Base-by-base conservation (phyloP, 2,113 vertebrate genomes). In the Amphiprion percula region DNA sequence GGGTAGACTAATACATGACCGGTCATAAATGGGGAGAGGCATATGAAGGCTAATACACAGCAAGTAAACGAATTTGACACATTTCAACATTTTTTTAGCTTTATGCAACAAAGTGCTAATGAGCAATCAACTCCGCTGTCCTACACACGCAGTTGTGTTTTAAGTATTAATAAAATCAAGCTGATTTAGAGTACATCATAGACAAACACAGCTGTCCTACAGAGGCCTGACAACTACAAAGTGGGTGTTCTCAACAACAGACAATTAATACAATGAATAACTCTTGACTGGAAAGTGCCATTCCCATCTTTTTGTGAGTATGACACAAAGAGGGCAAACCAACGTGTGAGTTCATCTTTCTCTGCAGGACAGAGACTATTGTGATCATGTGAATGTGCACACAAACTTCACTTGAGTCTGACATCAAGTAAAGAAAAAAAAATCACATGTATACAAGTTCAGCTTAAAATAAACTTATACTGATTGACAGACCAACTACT, bases 381-480 rank as follows among this genome's bases (percentile, higher is more conserved):
- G 41, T 14, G 16, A 64, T 47, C 33, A 19, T 0, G 15, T 59
- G 15, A 63, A 14, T 21, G 37, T 26, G 28, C 46, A 79, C 15
- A 52, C 3, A 65, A 8, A 10, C 75, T 67, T 33, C 46, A 56
- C 24, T 59, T 39, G 12, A 85, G 41, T 3, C 52, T 68, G 70
- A 47, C 17, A 72, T 54, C 8, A 24, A 77, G 44, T 44, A 8
- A 50, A 56, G 21, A 9, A 16, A 6, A 24, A 24, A 46, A 61
- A 30, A 26, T 10, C 19, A 68, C 52, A 67, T 17, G 46, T 37
- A 47, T 46, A 69, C 55, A 79, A 65, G 50, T 73, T 12, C 28
- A 63, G 59, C 75, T 73, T 59, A 60, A 79, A 77, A 85, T 78
- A 91, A 61, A 86, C 60, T 72, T 77, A 52, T 28, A 83, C 30